Conservation (phyloP, 2,797 vertebrate genomes). For the Labeo calbasu region DNA sequence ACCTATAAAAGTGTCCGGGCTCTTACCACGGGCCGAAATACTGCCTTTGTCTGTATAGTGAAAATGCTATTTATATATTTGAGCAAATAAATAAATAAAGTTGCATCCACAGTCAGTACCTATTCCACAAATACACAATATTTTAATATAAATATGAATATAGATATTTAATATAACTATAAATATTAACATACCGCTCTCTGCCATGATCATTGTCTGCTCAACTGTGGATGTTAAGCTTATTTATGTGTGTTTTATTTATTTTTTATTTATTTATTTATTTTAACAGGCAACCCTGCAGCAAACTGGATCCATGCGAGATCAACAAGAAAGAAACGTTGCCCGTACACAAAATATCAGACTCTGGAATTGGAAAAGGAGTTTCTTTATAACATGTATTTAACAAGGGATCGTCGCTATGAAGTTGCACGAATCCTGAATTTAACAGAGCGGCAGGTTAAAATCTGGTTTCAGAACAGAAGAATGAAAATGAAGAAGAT, state of each 20-base stretch:
- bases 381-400: slow-evolving; percentile 99
- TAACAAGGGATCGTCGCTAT: slow-evolving; percentile 95
- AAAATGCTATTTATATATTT: not conserved
- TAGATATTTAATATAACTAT: no score
- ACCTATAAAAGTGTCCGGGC: slow-evolving; percentile 99
- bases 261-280: slow-evolving; percentile 42
- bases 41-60: slow-evolving; percentile 82
- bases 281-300: slow-evolving; percentile 89
- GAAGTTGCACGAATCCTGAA: slow-evolving; percentile 97
- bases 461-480: slow-evolving; percentile 99
- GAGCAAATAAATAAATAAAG: slow-evolving; percentile 47
- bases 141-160: no score
- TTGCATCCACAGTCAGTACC: slow-evolving; percentile 53
- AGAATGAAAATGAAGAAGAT: slow-evolving; percentile 99
- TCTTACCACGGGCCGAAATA: slow-evolving; percentile 85
- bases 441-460: slow-evolving; percentile 98
- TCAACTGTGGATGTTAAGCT: not conserved
- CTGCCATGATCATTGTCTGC: not conserved
- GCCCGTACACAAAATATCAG: slow-evolving; percentile 98
- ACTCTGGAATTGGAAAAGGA: slow-evolving; percentile 98
- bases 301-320: slow-evolving; percentile 99
- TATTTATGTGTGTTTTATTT: slow-evolving; percentile 37
- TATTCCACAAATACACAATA: no score
- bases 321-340: slow-evolving; percentile 97
- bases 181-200: not conserved